phyloP scores from a whole-genome alignment of 2,113 vertebrate species.

The Onychorhynchus coronatus region DNA sequence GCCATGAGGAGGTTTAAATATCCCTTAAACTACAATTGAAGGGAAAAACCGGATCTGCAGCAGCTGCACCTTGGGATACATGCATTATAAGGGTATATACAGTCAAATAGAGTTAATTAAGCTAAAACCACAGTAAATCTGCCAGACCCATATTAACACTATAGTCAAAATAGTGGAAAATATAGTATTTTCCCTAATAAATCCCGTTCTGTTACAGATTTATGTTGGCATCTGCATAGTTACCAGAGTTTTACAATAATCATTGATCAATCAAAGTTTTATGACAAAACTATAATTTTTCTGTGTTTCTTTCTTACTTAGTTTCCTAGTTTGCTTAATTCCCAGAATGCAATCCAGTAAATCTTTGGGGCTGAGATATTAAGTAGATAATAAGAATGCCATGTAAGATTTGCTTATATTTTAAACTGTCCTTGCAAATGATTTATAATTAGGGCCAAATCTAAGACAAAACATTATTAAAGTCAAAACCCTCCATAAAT shows the following conservation, averaged over 20 bases:
- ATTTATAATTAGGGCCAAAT: slow-evolving; percentile 77
- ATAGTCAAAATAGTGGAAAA: slow-evolving; percentile 73
- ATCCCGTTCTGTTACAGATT: slow-evolving; percentile 70
- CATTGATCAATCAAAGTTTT: slow-evolving; percentile 76
- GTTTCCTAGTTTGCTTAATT: slow-evolving; percentile 75
- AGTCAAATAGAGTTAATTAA: slow-evolving; percentile 73
- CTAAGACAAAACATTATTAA: slow-evolving; percentile 78
- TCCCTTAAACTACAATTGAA: slow-evolving; percentile 47
- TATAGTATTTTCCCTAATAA: slow-evolving; percentile 73
- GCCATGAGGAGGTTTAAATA: slow-evolving; percentile 24
- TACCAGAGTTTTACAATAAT: slow-evolving; percentile 76
- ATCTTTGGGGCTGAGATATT: slow-evolving; percentile 67
- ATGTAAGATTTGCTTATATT: slow-evolving; percentile 75
- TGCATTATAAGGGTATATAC: slow-evolving; percentile 56
- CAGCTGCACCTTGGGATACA: slow-evolving; percentile 42
- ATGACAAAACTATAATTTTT: slow-evolving; percentile 76
- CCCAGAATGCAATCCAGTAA: slow-evolving; percentile 72
- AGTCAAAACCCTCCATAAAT: slow-evolving; percentile 72
- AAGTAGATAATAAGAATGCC: slow-evolving; percentile 77
- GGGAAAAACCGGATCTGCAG: neutral
- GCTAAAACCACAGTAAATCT: slow-evolving; percentile 73
- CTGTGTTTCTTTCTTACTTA: slow-evolving; percentile 62
- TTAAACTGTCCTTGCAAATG: slow-evolving; percentile 70
- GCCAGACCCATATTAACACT: slow-evolving; percentile 63
- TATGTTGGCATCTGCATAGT: slow-evolving; percentile 67